Evolutionary conservation across 2,888 invertebrate species (phyloP), one percentile per base, ranked within the genome.

Genomic region (Artemia sinica): DNA sequence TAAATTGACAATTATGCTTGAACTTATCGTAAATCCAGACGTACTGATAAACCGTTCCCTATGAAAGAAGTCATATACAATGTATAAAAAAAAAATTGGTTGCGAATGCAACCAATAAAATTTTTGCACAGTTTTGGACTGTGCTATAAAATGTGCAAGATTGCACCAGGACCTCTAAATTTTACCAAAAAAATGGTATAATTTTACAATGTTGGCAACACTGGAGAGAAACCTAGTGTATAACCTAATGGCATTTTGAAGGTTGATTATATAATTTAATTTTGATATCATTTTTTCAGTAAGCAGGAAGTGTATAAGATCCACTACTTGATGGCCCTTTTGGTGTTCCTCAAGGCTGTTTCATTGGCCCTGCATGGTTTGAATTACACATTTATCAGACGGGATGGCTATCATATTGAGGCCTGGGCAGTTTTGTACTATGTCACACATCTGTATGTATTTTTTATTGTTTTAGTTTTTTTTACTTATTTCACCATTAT

Each of bases 341-440:
- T 98, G 70, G 91, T 96, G 7, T 92, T 89, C 75, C 79, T 96
- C 28, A 97, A 97, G 77, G 88, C 92, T 0, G 78, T 94, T 41
- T 92, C 96, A 0, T 79, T 97, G 68, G 85, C 96, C 71, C 96
- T 97, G 79, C 97, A 97, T 77, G 93, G 92, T 0, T 88, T 91
- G 68, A 91, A 92, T 77, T 92, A 87, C 76, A 93, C 96, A 77
- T 96, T 91, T 76, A 95, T 98, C 75, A 88, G 93, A 78, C 86
- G 84, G 14, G 84, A 88, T 72, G 97, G 97, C 1, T 89, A 91
- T 73, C 95, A 96, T 76, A 88, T 94, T 7, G 93, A 95, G 48
- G 89, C 95, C 0, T 98, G 97, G 96, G 97, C 97, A 0, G 91
- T 97, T 74, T 80, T 98, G 2, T 98, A 88, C 78, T 98, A 97